These are phyloP conservation scores for Chionodraco myersi DNA, from an alignment of 2,113 vertebrate genomes.

Conservation along the genomic window DNA sequence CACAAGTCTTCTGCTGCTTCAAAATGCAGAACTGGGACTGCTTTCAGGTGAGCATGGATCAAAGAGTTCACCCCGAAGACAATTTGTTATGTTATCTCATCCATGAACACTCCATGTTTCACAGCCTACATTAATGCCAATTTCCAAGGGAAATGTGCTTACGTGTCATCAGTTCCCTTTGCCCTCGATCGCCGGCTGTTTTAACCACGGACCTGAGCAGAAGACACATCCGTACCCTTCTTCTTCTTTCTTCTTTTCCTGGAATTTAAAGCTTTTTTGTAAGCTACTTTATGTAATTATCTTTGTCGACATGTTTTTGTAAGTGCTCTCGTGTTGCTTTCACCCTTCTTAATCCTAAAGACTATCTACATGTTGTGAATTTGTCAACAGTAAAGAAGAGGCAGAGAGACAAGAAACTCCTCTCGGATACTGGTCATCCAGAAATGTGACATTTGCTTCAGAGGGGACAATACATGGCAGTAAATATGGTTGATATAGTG, in stretches of 20 bases:
- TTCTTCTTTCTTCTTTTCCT: neutral
- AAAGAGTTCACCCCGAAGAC: constrained; percentile 22
- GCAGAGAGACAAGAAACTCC: constrained; percentile 19
- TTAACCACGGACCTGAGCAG: neutral
- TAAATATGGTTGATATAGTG: constrained; percentile 38
- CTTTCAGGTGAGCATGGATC: constrained; percentile 4
- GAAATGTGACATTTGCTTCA: constrained; percentile 4
- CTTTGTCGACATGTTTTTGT: constrained; percentile 12
- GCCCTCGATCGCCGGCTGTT: constrained; percentile 4
- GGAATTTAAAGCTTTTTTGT: constrained; percentile 7
- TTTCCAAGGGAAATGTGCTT: constrained; percentile 17
- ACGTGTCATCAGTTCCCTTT: constrained; percentile 21
- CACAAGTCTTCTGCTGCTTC: constrained; percentile 15
- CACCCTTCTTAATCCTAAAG: neutral
- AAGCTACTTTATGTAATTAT: constrained; percentile 27
- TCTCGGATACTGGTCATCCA: constrained; percentile 8
- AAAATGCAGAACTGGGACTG: constrained; percentile 7
- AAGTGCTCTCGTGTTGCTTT: constrained; percentile 16
- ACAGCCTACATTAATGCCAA: constrained; percentile 17
- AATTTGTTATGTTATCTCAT: neutral
- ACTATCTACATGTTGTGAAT: constrained; percentile 10
- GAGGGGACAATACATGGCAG: constrained; percentile 19
- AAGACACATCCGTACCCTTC: neutral
- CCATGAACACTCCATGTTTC: constrained; percentile 6
- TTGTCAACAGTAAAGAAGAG: neutral